phyloP scores from a whole-genome alignment of 1,140 invertebrate species.

The Aphelenchoides fujianensis region DNA sequence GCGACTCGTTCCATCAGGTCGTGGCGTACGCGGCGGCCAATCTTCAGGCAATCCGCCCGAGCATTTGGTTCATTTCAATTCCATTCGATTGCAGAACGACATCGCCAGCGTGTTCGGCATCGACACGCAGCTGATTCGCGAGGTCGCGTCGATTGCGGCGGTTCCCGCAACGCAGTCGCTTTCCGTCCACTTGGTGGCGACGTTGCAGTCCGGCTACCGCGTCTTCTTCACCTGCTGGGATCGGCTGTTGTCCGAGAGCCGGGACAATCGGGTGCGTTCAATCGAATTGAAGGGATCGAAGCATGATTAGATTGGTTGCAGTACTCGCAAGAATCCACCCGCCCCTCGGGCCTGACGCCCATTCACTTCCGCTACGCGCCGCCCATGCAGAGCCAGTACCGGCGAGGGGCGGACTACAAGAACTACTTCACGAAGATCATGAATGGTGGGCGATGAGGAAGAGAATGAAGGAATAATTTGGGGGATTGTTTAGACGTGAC shows the following conservation, averaged over 20 bases:
- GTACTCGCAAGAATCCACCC: constrained; percentile 7
- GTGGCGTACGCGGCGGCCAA: background rate
- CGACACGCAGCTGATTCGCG: constrained; percentile 80
- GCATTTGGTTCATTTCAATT: too few species aligned
- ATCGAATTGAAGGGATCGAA: too few species aligned
- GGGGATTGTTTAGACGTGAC: constrained; percentile 20
- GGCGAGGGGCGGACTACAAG: background rate
- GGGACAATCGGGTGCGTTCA: constrained; percentile 19
- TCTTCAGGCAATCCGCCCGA: constrained; percentile 12
- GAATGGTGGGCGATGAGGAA: too few species aligned
- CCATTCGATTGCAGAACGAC: constrained; percentile 18
- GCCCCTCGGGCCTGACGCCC: background rate
- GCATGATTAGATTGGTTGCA: too few species aligned
- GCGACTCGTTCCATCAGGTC: constrained; percentile 66
- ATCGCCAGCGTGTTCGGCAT: constrained; percentile 67
- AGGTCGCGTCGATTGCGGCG: constrained; percentile 80
- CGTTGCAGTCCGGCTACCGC: constrained; percentile 74
- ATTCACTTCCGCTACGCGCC: constrained; percentile 30
- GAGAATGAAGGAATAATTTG: too few species aligned
- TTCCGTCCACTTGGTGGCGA: constrained; percentile 79
- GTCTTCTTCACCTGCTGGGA: constrained; percentile 45
- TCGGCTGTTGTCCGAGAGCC: constrained; percentile 17
- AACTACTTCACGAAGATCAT: constrained; percentile 32
- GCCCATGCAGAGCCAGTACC: background rate
- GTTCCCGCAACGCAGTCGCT: constrained; percentile 76